Percentiles rank a stretch among this genome's conserved stretches.
Evolutionary conservation across 2,888 invertebrate species (phyloP).

Genomic region (Diarsia mendica): DNA sequence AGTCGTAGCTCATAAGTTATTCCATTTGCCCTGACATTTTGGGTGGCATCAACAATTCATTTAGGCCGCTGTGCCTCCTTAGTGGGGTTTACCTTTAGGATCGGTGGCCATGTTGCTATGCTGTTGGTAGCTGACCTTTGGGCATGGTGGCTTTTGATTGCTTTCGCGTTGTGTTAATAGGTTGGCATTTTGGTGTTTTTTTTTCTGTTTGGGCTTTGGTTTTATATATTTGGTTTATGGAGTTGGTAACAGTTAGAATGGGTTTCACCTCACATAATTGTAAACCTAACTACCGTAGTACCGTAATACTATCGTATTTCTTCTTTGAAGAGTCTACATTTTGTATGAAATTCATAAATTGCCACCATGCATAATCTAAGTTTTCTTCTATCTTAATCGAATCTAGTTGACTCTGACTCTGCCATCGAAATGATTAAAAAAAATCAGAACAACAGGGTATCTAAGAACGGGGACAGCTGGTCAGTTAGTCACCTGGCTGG

Average conservation of each 20-base stretch:
- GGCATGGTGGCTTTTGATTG: slow-evolving; percentile 35
- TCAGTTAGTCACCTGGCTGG: not conserved
- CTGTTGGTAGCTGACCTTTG: slow-evolving; percentile 58
- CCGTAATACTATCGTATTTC: too few species aligned
- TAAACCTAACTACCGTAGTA: too few species aligned
- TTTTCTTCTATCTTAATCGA: not conserved
- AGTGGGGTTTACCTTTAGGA: slow-evolving; percentile 70
- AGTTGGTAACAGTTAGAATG: not conserved
- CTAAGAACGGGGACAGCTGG: not conserved
- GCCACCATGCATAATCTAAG: not conserved
- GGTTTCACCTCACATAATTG: not conserved
- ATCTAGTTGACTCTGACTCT: not conserved
- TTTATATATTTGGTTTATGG: slow-evolving; percentile 16
- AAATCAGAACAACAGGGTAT: not conserved
- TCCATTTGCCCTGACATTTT: slow-evolving; percentile 88
- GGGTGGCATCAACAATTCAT: slow-evolving; percentile 79
- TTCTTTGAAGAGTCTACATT: not conserved
- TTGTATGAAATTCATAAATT: not conserved
- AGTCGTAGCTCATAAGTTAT: slow-evolving; percentile 79
- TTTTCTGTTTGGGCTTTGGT: not conserved
- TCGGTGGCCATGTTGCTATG: slow-evolving; percentile 31
- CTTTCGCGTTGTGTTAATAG: slow-evolving; percentile 44
- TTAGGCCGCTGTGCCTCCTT: slow-evolving; percentile 66
- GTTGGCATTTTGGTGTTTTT: slow-evolving; percentile 35
- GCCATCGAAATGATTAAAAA: not conserved